phyloP scores from a whole-genome alignment of 2,888 invertebrate genomes.

The Acanthoscelides obtectus region DNA sequence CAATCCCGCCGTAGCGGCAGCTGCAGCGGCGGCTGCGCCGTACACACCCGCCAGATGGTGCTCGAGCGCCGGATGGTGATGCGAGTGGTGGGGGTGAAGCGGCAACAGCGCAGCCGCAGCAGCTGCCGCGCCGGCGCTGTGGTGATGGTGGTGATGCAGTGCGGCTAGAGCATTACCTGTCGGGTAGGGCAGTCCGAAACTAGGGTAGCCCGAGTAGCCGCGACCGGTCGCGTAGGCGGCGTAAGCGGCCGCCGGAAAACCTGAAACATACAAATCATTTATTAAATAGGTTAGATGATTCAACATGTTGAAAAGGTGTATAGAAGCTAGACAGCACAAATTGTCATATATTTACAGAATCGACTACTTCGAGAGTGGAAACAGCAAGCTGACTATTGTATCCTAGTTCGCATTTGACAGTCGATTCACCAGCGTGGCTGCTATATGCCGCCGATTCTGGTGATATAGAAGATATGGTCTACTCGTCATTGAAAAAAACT shows the following conservation, averaged over 20 bases:
- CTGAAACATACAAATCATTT: constrained; percentile 55
- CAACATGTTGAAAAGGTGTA: too few species aligned
- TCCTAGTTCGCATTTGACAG: too few species aligned
- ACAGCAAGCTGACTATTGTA: too few species aligned
- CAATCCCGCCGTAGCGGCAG: constrained; percentile 54
- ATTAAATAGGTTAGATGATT: too few species aligned
- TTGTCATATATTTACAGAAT: too few species aligned
- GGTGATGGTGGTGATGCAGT: constrained; percentile 54
- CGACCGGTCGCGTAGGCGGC: constrained; percentile 95
- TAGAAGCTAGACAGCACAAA: too few species aligned
- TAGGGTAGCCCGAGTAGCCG: constrained; percentile 95
- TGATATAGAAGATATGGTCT: too few species aligned
- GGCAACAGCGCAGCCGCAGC: constrained; percentile 56
- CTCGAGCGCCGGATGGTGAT: constrained; percentile 41
- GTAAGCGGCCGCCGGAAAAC: constrained; percentile 92
- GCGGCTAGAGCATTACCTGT: constrained; percentile 91
- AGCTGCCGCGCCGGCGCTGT: constrained; percentile 37
- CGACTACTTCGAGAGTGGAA: too few species aligned
- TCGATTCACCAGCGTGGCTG: too few species aligned
- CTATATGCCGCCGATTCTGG: too few species aligned
- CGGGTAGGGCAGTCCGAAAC: constrained; percentile 96
- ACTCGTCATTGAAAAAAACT: too few species aligned
- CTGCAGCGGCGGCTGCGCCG: constrained; percentile 44
- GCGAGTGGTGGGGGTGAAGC: constrained; percentile 58
- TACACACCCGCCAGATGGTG: constrained; percentile 56